A percentile compares a stretch with the other conserved stretches of the same genome.
These are phyloP conservation scores for Leptatherina wallacei DNA, from an alignment of 2,797 vertebrate genomes.

Conservation along the genomic window DNA sequence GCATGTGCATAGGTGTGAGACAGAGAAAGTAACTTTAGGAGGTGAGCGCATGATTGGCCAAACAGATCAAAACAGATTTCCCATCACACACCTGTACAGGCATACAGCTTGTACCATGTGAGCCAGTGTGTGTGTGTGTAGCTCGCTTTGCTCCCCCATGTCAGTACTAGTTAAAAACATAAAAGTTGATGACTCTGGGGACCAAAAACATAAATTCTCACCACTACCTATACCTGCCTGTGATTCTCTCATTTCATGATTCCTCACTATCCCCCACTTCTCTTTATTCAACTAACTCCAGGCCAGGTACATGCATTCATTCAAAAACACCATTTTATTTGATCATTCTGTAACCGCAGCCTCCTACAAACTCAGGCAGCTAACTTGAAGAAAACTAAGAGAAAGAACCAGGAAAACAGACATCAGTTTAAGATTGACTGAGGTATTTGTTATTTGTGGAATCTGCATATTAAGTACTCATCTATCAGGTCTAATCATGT, in stretches of 20 bases:
- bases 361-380: not conserved
- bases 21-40: constrained; percentile 37
- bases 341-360: not conserved
- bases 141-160: constrained; percentile 6
- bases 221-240: not conserved
- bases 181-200: constrained; percentile 23
- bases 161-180: constrained; percentile 16
- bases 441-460: not conserved
- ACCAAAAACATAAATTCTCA: not conserved
- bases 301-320: not conserved
- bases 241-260: not conserved
- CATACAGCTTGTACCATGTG: constrained; percentile 21
- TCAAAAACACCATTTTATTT: not conserved
- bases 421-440: not conserved
- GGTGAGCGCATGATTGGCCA: constrained; percentile 61
- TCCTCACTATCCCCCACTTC: not conserved
- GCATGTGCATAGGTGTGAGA: no score
- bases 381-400: no score
- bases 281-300: not conserved
- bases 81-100: constrained; percentile 62
- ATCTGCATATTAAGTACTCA: not conserved
- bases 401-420: no score
- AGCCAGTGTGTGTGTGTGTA: constrained; percentile 16
- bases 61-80: constrained; percentile 65
- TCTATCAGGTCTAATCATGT: not conserved